These are phyloP conservation scores for Bombus terrestris DNA, from an alignment of 1,140 invertebrate species.

Conservation along the genomic window DNA sequence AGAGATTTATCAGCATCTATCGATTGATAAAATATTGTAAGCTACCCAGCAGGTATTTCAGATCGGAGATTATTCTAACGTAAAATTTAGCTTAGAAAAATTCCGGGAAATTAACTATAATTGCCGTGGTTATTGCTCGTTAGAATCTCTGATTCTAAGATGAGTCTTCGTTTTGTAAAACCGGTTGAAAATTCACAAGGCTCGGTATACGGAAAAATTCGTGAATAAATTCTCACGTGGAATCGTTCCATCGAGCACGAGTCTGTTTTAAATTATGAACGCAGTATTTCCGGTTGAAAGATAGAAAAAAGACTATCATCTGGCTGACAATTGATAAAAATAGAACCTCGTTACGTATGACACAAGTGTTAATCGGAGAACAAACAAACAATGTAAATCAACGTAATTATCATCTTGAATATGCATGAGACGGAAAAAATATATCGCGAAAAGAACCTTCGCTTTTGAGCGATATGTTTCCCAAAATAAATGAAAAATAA, in stretches of 20 bases:
- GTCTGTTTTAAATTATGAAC: neutral
- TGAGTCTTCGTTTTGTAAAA: neutral
- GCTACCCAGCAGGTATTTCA: neutral
- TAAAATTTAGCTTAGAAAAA: neutral
- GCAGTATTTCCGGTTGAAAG: neutral
- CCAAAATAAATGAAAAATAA: neutral
- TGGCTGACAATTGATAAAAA: slow-evolving; percentile 11
- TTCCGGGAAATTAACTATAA: neutral
- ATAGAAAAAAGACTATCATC: neutral
- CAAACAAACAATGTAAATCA: neutral
- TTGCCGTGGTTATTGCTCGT: neutral
- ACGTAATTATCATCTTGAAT: no score
- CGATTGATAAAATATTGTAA: no score
- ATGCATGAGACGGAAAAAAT: no score
- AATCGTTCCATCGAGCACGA: neutral
- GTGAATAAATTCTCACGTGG: neutral
- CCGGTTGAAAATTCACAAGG: neutral
- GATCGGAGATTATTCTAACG: neutral
- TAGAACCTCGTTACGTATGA: neutral
- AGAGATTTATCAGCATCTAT: no score
- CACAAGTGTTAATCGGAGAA: neutral
- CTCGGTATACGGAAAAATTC: neutral
- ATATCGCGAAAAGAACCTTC: neutral
- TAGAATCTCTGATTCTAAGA: neutral
- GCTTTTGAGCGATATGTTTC: neutral